A percentile compares a stretch with the other conserved stretches of the same genome.
phyloP scores from a whole-genome alignment of 2,888 invertebrate species.

The Epistrophella euchroma region DNA sequence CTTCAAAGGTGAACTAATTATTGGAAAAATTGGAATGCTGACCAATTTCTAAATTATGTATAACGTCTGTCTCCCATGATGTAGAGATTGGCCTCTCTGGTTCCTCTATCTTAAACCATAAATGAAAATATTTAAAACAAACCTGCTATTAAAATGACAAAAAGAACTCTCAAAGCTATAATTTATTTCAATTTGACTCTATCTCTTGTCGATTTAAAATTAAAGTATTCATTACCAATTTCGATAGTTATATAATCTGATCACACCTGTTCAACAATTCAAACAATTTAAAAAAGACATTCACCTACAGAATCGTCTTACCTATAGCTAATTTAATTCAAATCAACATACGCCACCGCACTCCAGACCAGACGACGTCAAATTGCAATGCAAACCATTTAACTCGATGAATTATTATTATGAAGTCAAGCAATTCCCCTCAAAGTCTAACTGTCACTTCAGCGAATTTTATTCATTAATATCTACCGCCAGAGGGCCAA shows the following conservation, averaged over 20 bases:
- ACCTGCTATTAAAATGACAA: background rate
- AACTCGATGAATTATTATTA: conserved; percentile 60
- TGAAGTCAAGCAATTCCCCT: conserved; percentile 60
- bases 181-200: conserved; percentile 8
- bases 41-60: background rate
- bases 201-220: conserved; percentile 9
- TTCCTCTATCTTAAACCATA: background rate
- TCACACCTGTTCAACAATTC: conserved; percentile 33
- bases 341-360: conserved; percentile 5
- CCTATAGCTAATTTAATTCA: conserved; percentile 16
- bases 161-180: background rate
- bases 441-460: conserved; percentile 70
- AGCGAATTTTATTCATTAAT: conserved; percentile 65
- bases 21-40: no score
- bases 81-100: no score
- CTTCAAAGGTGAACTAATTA: no score
- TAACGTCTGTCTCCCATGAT: no score
- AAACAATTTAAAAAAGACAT: background rate
- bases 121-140: background rate
- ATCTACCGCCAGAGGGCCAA: conserved; percentile 36
- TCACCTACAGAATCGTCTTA: conserved; percentile 18
- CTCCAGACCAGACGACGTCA: background rate
- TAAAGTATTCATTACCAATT: conserved; percentile 19
- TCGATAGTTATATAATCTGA: conserved; percentile 22
- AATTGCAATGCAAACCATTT: conserved; percentile 19